Percentiles rank a stretch among this genome's conserved stretches.
phyloP scores from a whole-genome alignment of 2,888 invertebrate genomes.

The Dynastes grantii region DNA sequence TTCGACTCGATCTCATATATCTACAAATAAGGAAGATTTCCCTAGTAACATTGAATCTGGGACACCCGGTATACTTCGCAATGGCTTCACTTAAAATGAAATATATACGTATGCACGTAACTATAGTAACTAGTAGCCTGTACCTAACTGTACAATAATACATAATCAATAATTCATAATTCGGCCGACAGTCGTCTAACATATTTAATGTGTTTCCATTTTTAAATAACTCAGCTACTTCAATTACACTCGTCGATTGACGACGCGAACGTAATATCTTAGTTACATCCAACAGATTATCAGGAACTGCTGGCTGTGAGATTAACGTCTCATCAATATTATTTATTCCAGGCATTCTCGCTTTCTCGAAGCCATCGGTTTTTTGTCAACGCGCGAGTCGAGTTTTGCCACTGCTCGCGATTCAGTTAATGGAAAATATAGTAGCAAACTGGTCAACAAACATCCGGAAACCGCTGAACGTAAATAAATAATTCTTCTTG shows the following conservation, averaged over 20 bases:
- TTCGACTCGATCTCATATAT: too few species aligned
- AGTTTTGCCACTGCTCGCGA: slow-evolving; percentile 24
- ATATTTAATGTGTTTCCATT: slow-evolving; percentile 3
- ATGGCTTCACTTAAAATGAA: too few species aligned
- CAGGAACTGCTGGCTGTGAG: background rate
- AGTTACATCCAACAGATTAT: background rate
- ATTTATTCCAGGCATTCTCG: slow-evolving; percentile 19
- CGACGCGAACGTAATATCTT: slow-evolving; percentile 2
- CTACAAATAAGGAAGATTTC: too few species aligned
- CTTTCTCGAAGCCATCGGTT: slow-evolving; percentile 7
- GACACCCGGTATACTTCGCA: too few species aligned
- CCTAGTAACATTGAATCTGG: too few species aligned
- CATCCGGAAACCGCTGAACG: slow-evolving; percentile 22
- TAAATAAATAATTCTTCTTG: slow-evolving; percentile 27
- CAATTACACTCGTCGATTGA: background rate
- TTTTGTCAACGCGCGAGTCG: slow-evolving; percentile 24
- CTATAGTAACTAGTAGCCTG: background rate
- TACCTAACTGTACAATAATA: background rate
- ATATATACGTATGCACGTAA: background rate
- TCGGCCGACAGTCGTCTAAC: background rate
- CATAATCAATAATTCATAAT: background rate
- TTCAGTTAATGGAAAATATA: slow-evolving; percentile 26
- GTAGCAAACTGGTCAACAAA: slow-evolving; percentile 25
- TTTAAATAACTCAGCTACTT: background rate
- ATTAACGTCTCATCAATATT: slow-evolving; percentile 18